A percentile compares a stretch with the other conserved stretches of the same genome.
These are phyloP conservation scores for Drosophila yooni DNA, from an alignment of 2,888 invertebrate species.

Conservation along the genomic window DNA sequence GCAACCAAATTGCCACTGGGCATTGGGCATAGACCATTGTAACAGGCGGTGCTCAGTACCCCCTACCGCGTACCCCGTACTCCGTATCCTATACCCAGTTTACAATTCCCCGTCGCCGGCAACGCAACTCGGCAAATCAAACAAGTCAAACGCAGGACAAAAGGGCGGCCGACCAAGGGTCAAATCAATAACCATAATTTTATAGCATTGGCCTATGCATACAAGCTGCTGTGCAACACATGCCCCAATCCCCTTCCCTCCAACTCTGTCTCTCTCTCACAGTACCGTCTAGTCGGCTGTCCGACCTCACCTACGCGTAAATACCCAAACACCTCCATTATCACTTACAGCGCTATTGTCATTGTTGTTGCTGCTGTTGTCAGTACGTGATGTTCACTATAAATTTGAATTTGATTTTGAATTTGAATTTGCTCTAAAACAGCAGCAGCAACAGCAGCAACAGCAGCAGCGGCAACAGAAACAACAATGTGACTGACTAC, in stretches of 20 bases:
- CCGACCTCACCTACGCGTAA: conserved; percentile 66
- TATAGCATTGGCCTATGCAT: conserved; percentile 55
- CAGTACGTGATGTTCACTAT: conserved; percentile 82
- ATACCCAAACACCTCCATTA: conserved; percentile 74
- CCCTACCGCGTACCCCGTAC: background rate
- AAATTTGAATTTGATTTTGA: conserved; percentile 79
- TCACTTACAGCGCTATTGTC: conserved; percentile 65
- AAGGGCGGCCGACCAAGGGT: conserved; percentile 62
- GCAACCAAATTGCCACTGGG: conserved; percentile 76
- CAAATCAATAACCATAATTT: conserved; percentile 81
- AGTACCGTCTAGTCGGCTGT: conserved; percentile 1
- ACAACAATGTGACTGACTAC: conserved; percentile 47
- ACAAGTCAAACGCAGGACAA: conserved; percentile 56
- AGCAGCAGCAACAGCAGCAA: conserved; percentile 53
- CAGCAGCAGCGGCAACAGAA: conserved; percentile 35
- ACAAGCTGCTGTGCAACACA: conserved; percentile 32
- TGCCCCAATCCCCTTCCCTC: background rate
- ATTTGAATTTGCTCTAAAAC: conserved; percentile 77
- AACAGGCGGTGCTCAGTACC: conserved; percentile 2
- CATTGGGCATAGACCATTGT: conserved; percentile 28
- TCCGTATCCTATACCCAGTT: background rate
- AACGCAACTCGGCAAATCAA: conserved; percentile 54
- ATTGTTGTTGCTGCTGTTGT: conserved; percentile 50
- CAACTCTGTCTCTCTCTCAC: background rate
- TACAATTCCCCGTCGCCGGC: conserved; percentile 3